Conservation (phyloP, 2,113 vertebrate genomes). For the Agapornis roseicollis region DNA sequence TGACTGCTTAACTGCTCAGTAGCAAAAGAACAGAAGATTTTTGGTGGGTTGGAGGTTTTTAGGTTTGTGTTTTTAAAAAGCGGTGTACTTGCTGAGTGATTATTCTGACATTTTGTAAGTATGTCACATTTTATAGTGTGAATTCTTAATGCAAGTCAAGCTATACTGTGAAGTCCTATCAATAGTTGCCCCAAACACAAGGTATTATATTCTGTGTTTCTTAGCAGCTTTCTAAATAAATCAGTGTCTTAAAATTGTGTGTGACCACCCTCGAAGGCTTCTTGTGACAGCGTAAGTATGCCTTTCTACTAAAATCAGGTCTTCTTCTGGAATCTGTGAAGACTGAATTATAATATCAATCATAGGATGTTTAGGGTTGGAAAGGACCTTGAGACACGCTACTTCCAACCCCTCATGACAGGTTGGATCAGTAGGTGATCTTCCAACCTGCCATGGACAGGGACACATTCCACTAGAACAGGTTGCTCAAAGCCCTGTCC, state of each 20-base stretch:
- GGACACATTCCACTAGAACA: neutral
- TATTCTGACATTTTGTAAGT: neutral
- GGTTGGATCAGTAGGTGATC: neutral
- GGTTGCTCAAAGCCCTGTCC: neutral
- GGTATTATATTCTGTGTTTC: neutral
- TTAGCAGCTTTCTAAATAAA: neutral
- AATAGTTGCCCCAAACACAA: neutral
- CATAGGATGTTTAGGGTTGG: neutral
- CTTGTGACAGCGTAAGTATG: neutral
- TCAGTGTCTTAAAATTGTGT: neutral
- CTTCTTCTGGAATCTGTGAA: neutral
- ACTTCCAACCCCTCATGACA: neutral
- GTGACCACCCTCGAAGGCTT: neutral
- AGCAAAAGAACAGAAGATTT: neutral
- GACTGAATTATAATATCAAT: neutral
- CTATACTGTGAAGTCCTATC: neutral
- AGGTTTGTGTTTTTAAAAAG: neutral
- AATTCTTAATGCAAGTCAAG: neutral
- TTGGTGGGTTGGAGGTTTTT: neutral
- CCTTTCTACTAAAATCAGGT: neutral
- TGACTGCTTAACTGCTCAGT: neutral
- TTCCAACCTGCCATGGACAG: neutral
- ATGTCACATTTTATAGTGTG: neutral
- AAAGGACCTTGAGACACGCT: neutral
- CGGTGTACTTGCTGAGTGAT: neutral